Conservation (phyloP, 1,140 invertebrate species). For the Lepeophtheirus salmonis region DNA sequence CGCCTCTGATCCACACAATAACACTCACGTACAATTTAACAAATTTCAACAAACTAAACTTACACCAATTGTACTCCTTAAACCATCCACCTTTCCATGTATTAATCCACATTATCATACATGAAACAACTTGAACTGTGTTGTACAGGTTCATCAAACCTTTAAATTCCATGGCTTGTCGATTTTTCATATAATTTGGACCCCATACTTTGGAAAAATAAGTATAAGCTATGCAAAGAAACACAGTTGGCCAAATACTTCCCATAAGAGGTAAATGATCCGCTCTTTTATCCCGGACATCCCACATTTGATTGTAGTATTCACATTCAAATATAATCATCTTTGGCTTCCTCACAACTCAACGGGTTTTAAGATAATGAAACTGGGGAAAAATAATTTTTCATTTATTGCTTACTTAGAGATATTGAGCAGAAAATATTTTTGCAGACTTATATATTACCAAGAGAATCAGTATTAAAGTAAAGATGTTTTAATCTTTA, state of each 20-base stretch:
- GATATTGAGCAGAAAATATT: too few species aligned
- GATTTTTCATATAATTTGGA: constrained; percentile 62
- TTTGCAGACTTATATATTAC: too few species aligned
- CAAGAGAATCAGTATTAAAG: too few species aligned
- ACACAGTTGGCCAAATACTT: constrained; percentile 63
- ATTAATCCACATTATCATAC: constrained; percentile 58
- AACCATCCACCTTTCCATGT: constrained; percentile 32
- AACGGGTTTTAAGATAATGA: too few species aligned
- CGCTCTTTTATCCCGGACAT: constrained; percentile 54
- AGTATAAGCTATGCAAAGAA: constrained; percentile 60
- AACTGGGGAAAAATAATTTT: too few species aligned
- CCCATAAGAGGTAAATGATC: constrained; percentile 75
- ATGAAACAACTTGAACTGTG: constrained; percentile 60
- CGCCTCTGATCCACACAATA: background rate
- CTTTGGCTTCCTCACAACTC: too few species aligned
- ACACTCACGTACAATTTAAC: background rate
- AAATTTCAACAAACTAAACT: background rate
- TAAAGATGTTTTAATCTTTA: too few species aligned
- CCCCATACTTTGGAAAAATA: constrained; percentile 62
- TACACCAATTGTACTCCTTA: constrained; percentile 1
- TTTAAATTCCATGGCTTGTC: constrained; percentile 59
- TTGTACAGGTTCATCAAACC: constrained; percentile 62
- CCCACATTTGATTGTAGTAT: constrained; percentile 5
- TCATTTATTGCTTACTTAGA: too few species aligned
- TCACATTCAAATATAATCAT: too few species aligned